Evolutionary conservation across 2,113 vertebrate genomes (phyloP).

Genomic region (Perca flavescens): DNA sequence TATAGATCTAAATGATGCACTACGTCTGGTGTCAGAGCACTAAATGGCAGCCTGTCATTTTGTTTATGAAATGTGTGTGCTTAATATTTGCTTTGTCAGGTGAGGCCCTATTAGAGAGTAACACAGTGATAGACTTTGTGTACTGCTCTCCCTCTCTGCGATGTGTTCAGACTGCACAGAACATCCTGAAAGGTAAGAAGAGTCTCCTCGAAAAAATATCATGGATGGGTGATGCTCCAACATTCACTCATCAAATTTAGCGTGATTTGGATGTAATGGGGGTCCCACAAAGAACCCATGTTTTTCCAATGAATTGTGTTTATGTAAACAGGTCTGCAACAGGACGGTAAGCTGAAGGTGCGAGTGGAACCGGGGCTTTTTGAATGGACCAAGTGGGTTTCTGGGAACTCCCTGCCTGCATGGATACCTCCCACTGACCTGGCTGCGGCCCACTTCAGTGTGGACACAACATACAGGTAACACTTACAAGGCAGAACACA

Average conservation of each 20-base stretch:
- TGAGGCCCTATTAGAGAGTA: conserved; percentile 93
- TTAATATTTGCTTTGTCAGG: conserved; percentile 79
- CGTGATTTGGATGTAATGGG: not conserved
- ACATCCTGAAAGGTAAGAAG: conserved; percentile 91
- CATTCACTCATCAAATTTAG: not conserved
- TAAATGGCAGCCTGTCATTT: not conserved
- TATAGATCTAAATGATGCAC: not conserved
- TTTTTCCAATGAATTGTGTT: not conserved
- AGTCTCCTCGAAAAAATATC: not conserved
- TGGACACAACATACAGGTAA: conserved; percentile 93
- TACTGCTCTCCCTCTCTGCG: conserved; percentile 95
- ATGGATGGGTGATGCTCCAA: too few species aligned
- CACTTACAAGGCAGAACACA: not conserved
- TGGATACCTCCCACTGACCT: conserved; percentile 92
- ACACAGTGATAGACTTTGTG: conserved; percentile 88
- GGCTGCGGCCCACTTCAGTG: conserved; percentile 90
- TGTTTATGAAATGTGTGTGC: not conserved
- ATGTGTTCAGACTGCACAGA: conserved; percentile 95
- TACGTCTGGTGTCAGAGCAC: not conserved
- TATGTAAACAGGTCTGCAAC: conserved; percentile 88
- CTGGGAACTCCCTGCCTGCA: conserved; percentile 89
- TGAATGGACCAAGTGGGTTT: conserved; percentile 98
- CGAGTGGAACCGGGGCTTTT: conserved; percentile 95
- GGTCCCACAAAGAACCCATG: not conserved
- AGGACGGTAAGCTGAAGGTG: conserved; percentile 92